A percentile compares a stretch with the other conserved stretches of the same genome.
These are phyloP conservation scores for Periophthalmus modestus DNA, from an alignment of 2,113 vertebrate species.

Conservation along the genomic window DNA sequence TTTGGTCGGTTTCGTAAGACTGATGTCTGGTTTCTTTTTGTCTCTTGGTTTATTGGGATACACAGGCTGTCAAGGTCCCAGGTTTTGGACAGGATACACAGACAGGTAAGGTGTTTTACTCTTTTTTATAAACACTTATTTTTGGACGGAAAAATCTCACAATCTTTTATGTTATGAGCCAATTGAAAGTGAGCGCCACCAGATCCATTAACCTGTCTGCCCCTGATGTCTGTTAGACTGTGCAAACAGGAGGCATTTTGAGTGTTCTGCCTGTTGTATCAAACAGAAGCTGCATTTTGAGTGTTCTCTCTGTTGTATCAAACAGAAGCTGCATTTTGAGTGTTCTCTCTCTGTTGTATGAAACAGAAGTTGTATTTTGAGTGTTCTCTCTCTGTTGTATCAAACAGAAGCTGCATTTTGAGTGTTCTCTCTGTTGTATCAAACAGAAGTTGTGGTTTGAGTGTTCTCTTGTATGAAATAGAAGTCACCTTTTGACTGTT, in stretches of 20 bases:
- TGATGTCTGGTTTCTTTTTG: background rate
- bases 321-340: too few species aligned
- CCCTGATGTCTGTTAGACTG: conserved; percentile 25
- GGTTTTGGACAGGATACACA: conserved; percentile 7
- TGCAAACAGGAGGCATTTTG: conserved; percentile 10
- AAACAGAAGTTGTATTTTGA: background rate
- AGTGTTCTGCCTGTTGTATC: background rate
- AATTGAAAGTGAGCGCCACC: conserved; percentile 38
- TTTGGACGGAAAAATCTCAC: conserved; percentile 23
- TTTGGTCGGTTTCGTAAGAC: background rate
- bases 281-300: too few species aligned
- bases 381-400: too few species aligned
- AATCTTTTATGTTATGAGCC: conserved; percentile 50
- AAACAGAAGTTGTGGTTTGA: conserved; percentile 16
- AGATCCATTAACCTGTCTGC: conserved; percentile 41
- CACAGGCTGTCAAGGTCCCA: background rate
- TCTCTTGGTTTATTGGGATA: background rate
- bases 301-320: too few species aligned
- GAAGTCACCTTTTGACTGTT: conserved; percentile 8
- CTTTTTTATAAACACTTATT: background rate
- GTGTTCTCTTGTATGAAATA: background rate
- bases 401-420: conserved; percentile 10
- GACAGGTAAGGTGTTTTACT: conserved; percentile 43
- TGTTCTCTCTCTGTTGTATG: too few species aligned
- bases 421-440: background rate